Base-by-base conservation (phyloP, 53 echinoderm and acorn worm species). In the Stichopus horrens region DNA sequence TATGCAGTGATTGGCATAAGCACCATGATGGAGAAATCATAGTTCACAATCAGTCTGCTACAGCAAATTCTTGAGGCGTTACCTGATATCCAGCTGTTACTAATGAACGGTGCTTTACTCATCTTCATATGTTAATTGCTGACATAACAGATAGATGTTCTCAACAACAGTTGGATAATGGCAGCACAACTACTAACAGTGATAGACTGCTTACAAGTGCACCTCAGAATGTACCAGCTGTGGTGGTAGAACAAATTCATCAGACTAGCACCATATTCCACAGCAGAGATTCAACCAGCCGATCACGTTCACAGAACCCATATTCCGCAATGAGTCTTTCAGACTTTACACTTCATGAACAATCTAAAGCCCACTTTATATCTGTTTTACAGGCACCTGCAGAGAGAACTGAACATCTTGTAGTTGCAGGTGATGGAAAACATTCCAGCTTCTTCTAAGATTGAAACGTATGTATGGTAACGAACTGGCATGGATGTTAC, bases 361-460 rank as follows among this genome's bases (percentile, higher is more conserved):
- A 52, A n/a, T 79, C 80, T 52, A 79, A 52, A 10, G 7, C 55
- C 80, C 80, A 79, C 53, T 52, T 79, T 54, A 79, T 54, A 8
- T 79, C 80, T 79, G 80, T 79, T 5, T 55, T 54, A 16, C 80
- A 79, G 11, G 80, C 80, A 11, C 80, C 80, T 5, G 80, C 80
- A 71, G 65, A 86, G 2, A 86, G 52, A 13, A 86, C 23, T 51
- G 52, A 66, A 5, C 23, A 86, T 66, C 52, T 86, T 51, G 23
- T 86, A 11, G 86, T 86, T 86, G 86, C 65, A 86, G 86, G 86
- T 63, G 86, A 86, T 68, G 68, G 86, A 5, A 86, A 53, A 86
- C 86, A 22, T 86, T 20, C 71, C 86, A 86, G 86, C 86, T 66
- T 68, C 71, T 67, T 66, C 51, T 86, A 10, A 20, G 54, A n/a